phyloP scores from a whole-genome alignment of 2,888 invertebrate species.

The Leistus spinibarbis region DNA sequence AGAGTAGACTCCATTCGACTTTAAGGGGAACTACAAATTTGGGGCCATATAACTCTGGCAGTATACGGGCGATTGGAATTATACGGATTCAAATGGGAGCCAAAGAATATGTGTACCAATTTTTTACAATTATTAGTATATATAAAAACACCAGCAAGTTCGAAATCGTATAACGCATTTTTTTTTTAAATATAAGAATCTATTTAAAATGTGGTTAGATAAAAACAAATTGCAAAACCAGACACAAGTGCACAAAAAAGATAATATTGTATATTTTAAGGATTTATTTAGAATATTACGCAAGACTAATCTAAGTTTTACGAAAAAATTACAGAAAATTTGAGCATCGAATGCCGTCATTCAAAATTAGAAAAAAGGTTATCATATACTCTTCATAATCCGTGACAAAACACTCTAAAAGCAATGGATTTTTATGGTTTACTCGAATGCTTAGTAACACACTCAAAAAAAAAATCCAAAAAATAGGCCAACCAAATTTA shows the following conservation, averaged over 20 bases:
- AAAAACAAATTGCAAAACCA: not conserved
- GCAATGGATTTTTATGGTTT: not conserved
- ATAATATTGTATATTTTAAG: constrained; percentile 12
- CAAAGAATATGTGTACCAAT: too few relatives aligned
- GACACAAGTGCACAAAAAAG: not conserved
- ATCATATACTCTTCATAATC: constrained; percentile 20
- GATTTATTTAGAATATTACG: constrained; percentile 10
- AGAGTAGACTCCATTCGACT: too few relatives aligned
- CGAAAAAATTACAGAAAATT: constrained; percentile 16
- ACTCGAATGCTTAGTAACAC: constrained; percentile 27
- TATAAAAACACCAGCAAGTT: not conserved
- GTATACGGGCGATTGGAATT: too few relatives aligned
- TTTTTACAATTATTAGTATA: not conserved
- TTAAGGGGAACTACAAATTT: too few relatives aligned
- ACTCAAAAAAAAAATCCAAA: not conserved
- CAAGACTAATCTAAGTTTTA: constrained; percentile 20
- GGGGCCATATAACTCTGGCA: too few relatives aligned
- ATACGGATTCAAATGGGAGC: too few relatives aligned
- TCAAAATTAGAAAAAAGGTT: not conserved
- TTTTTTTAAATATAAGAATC: not conserved
- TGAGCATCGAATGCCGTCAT: constrained; percentile 1
- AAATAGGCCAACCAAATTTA: constrained; percentile 29
- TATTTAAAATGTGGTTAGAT: not conserved
- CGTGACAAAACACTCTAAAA: constrained; percentile 22
- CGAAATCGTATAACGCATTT: not conserved